Base-by-base conservation (phyloP, 2,113 vertebrate species). In the Odocoileus virginianus region DNA sequence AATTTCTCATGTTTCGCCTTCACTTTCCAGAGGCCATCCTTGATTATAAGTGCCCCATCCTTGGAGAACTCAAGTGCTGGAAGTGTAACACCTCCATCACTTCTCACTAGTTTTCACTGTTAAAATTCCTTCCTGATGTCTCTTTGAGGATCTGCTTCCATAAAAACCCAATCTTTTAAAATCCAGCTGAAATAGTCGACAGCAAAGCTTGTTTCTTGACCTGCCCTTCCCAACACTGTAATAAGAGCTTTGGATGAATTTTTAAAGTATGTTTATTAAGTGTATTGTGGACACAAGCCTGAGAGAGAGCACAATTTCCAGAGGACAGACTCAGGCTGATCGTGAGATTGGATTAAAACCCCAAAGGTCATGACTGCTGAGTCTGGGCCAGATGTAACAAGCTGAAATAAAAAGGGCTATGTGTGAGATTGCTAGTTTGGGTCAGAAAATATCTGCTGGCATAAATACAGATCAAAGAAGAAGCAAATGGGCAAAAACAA, bases 111-210 rank as follows among this genome's bases (percentile, higher is more conserved):
- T 16, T 97, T 55, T 84, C 95, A 47, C 64, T 82, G 64, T 85
- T 17, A 83, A 85, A 91, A 61, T n/a, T 91, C 40, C 33, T 79
- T 84, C 19, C 27, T 87, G 36, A 60, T 78, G 21, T 81, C 55
- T 40, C 27, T 16, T 17, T 40, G 79, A 81, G 58, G 52, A 79
- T 5, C 10, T 83, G n/a, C 25, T 57, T 60, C 12, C 94, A 52
- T 61, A 76, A 95, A 82, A 96, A 47, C 19, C 8, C 12, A n/a
- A 6, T 78, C 57, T 95, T 94, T 67, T 52, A 95, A 95, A 95
- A 83, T 84, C 14, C 14, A 74, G 10, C 8, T 9, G 21, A 50
- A 74, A 61, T 7, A 60, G 28, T 90, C 4, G 15, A 27, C 13
- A 21, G 28, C 78, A 58, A 93, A 95, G 7, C 17, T 57, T 78